Percentiles rank a stretch among this genome's conserved stretches.
phyloP scores from a whole-genome alignment of 92 coral and sea anemone species.

The Heteractis magnifica region DNA sequence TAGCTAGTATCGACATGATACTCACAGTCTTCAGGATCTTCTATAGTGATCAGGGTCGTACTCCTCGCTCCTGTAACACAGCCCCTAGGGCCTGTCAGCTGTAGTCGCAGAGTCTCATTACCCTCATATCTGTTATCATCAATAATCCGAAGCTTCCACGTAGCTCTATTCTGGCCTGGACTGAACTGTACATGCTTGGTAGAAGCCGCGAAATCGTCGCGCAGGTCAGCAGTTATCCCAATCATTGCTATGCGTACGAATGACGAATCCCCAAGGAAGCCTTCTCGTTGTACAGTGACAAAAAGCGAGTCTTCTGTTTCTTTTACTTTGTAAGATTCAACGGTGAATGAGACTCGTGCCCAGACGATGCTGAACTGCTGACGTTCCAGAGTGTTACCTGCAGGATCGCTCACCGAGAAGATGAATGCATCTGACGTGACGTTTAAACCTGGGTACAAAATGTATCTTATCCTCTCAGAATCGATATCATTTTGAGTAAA shows the following conservation, averaged over 20 bases:
- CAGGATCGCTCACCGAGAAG: conserved; percentile 79
- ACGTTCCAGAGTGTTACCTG: conserved; percentile 61
- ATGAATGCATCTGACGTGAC: conserved; percentile 89
- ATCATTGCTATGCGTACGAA: conserved; percentile 63
- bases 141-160: conserved; percentile 68
- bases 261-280: conserved; percentile 87
- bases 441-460: conserved; percentile 51
- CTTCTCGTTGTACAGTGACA: conserved; percentile 59
- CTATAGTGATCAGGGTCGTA: conserved; percentile 60
- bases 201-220: conserved; percentile 65
- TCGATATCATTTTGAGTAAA: conserved; percentile 78
- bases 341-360: conserved; percentile 83
- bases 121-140: conserved; percentile 75
- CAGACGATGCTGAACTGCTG: conserved; percentile 85
- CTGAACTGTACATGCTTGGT: conserved; percentile 91
- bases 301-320: conserved; percentile 70
- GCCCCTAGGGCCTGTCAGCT: conserved; percentile 68
- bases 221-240: conserved; percentile 61
- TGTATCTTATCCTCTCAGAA: conserved; percentile 51
- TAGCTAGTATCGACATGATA: background rate
- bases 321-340: conserved; percentile 46
- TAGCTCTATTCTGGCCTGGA: conserved; percentile 76
- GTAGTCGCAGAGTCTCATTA: conserved; percentile 60
- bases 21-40: conserved; percentile 91
- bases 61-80: conserved; percentile 68